Conservation (phyloP, 2,888 invertebrate genomes). For the Norana najaformis region DNA sequence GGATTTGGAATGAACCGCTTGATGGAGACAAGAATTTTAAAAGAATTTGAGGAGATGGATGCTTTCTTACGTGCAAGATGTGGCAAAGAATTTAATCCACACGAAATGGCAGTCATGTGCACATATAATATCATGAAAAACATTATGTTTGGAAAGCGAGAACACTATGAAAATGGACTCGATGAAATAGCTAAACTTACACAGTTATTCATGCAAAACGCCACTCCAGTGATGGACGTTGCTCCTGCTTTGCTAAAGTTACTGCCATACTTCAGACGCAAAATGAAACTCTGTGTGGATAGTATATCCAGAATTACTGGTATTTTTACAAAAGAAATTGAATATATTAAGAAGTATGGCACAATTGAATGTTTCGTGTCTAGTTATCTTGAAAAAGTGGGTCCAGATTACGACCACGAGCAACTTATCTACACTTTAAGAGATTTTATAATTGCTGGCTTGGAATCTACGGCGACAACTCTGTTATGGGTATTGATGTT, state of each 20-base stretch:
- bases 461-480: slow-evolving; percentile 55
- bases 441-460: slow-evolving; percentile 48
- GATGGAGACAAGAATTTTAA: neutral
- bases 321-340: neutral
- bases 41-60: neutral
- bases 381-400: neutral
- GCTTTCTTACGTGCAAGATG: neutral
- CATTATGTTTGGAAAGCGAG: neutral
- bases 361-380: slow-evolving; percentile 17
- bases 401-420: neutral
- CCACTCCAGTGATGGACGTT: neutral
- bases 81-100: neutral
- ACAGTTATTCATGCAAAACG: neutral
- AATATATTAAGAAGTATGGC: neutral
- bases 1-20: neutral
- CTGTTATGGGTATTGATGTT: slow-evolving; percentile 53
- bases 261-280: neutral
- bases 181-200: neutral
- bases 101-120: neutral
- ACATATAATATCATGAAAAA: neutral
- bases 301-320: neutral
- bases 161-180: neutral
- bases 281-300: neutral
- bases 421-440: neutral
- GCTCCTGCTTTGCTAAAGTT: neutral